These are phyloP conservation scores for Troides helena DNA, from an alignment of 2,888 invertebrate species.

Conservation along the genomic window DNA sequence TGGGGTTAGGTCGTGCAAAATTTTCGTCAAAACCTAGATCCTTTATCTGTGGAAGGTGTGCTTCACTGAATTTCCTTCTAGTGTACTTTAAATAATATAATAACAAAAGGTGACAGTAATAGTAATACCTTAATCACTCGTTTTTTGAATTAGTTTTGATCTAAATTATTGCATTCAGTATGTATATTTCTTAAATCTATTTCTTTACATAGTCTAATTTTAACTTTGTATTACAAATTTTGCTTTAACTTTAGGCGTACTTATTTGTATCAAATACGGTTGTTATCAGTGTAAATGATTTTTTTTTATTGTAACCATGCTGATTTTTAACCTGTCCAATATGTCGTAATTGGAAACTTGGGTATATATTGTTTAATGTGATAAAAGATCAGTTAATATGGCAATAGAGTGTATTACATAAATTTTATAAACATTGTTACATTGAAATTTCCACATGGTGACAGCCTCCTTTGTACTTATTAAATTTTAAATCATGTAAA, in stretches of 20 bases:
- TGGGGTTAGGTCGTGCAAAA: constrained; percentile 67
- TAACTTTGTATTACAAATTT: no score
- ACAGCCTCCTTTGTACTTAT: neutral
- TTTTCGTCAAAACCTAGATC: constrained; percentile 24
- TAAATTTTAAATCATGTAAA: neutral
- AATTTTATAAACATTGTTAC: neutral
- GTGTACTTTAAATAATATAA: neutral
- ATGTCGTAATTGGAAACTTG: no score
- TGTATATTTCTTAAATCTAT: neutral
- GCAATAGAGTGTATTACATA: neutral
- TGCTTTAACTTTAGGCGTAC: no score
- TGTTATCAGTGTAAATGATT: no score
- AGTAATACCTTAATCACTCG: neutral
- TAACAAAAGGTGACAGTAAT: neutral
- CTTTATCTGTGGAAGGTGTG: constrained; percentile 7
- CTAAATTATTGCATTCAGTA: constrained; percentile 1
- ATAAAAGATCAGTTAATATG: no score
- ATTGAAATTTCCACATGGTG: neutral
- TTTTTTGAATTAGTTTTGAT: neutral
- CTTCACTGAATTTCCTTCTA: neutral
- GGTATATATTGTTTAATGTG: no score
- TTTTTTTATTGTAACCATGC: no score
- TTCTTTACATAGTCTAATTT: no score
- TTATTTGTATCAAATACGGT: no score
- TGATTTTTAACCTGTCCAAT: no score